These are phyloP conservation scores for Anthoptus insignis DNA, from an alignment of 2,888 invertebrate genomes.

Conservation along the genomic window DNA sequence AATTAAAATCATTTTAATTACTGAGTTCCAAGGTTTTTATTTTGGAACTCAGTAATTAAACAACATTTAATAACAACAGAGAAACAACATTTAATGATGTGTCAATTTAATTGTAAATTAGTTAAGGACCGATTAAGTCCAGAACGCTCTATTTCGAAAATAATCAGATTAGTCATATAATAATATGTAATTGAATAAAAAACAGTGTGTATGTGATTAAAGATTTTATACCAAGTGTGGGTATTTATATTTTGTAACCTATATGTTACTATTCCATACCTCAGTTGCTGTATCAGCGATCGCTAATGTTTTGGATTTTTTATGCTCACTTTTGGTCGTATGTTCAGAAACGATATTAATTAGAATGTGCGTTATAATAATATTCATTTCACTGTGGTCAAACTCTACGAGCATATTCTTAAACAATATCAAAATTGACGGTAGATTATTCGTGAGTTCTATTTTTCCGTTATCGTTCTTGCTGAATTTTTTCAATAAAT, in stretches of 20 bases:
- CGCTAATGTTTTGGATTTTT: conserved; percentile 50
- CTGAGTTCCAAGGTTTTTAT: background rate
- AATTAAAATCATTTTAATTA: conserved; percentile 8
- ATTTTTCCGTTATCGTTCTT: conserved; percentile 57
- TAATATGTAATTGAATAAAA: too few species aligned
- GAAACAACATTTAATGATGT: too few species aligned
- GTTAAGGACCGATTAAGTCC: too few species aligned
- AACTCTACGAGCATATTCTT: conserved; percentile 67
- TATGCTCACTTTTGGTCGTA: conserved; percentile 49
- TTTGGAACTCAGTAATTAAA: too few species aligned
- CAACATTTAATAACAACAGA: too few species aligned
- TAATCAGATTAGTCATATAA: too few species aligned
- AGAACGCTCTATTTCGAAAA: too few species aligned
- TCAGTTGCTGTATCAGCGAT: conserved; percentile 65
- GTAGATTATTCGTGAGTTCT: conserved; percentile 60
- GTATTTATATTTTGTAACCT: too few species aligned
- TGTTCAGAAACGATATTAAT: conserved; percentile 66
- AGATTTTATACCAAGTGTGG: too few species aligned
- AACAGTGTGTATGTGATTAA: too few species aligned
- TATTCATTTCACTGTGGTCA: conserved; percentile 74
- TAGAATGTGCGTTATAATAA: conserved; percentile 66
- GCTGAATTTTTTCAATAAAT: conserved; percentile 64
- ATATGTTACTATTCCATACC: too few species aligned
- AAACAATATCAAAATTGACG: conserved; percentile 62
- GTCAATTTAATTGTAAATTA: too few species aligned